Evolutionary conservation across 2,888 invertebrate genomes (phyloP).

Genomic region (Scelioninae gen. 2): DNA sequence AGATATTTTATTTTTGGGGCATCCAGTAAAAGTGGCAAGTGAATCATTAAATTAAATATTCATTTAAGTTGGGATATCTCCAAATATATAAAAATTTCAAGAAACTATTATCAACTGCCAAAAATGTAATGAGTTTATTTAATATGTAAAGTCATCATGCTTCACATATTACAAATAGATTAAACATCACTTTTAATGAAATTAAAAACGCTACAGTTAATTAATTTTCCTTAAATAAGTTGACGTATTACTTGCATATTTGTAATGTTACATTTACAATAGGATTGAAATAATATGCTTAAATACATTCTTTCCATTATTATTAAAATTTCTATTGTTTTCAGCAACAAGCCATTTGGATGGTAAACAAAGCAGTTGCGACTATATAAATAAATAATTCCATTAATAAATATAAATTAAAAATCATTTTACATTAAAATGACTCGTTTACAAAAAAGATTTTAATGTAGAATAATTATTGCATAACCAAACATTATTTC

Average conservation of each 20-base stretch:
- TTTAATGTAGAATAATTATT: conserved; percentile 24
- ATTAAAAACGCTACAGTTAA: background rate
- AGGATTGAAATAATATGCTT: too few species aligned
- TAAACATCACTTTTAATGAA: conserved; percentile 13
- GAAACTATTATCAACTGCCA: conserved; percentile 17
- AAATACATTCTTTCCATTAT: too few species aligned
- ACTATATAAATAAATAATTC: too few species aligned
- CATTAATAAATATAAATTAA: too few species aligned
- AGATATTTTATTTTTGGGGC: conserved; percentile 62
- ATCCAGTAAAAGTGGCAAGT: conserved; percentile 58
- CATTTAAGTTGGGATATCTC: conserved; percentile 35
- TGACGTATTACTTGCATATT: background rate
- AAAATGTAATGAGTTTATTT: conserved; percentile 16
- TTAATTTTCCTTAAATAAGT: conserved; percentile 13
- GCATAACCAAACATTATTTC: conserved; percentile 30
- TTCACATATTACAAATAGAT: conserved; percentile 8
- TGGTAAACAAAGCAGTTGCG: too few species aligned
- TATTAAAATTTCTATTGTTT: too few species aligned
- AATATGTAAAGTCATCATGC: background rate
- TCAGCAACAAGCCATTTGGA: too few species aligned
- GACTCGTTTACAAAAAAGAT: conserved; percentile 13
- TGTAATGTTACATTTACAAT: too few species aligned
- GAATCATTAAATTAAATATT: conserved; percentile 55
- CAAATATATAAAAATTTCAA: conserved; percentile 26
- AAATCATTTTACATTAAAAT: conserved; percentile 6